phyloP scores from a whole-genome alignment of 2,888 invertebrate species.

The Drosophila putrida region DNA sequence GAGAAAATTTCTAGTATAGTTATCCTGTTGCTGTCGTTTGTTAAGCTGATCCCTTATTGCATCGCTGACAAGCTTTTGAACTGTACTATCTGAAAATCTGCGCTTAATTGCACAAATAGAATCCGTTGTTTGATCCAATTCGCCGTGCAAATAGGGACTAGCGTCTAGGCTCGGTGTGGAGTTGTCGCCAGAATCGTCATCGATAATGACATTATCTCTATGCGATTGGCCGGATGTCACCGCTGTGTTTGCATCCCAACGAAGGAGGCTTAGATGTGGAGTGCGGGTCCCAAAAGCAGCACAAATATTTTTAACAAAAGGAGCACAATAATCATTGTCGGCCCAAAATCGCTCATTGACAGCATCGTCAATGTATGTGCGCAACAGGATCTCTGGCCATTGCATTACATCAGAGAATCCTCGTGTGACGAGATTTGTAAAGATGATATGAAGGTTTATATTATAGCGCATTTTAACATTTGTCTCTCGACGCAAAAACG shows the following conservation, averaged over 20 bases:
- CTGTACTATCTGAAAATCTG: conserved; percentile 86
- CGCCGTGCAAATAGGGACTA: conserved; percentile 80
- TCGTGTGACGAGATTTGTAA: conserved; percentile 93
- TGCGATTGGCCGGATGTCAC: conserved; percentile 55
- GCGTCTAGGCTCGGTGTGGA: conserved; percentile 84
- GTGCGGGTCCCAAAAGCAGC: conserved; percentile 85
- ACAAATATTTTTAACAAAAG: conserved; percentile 95
- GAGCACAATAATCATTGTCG: conserved; percentile 95
- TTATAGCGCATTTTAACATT: conserved; percentile 92
- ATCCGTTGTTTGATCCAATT: conserved; percentile 85
- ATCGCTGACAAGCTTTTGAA: conserved; percentile 93
- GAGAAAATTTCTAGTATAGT: conserved; percentile 95
- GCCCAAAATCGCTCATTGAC: conserved; percentile 97
- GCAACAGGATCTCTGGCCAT: conserved; percentile 97
- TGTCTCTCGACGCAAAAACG: conserved; percentile 92
- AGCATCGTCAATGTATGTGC: conserved; percentile 97
- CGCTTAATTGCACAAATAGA: conserved; percentile 86
- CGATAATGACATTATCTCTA: conserved; percentile 72
- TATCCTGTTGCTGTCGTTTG: conserved; percentile 93
- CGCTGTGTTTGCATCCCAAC: conserved; percentile 70
- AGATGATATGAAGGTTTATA: conserved; percentile 91
- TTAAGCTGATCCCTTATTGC: conserved; percentile 95
- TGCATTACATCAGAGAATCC: conserved; percentile 93
- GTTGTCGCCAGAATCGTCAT: conserved; percentile 87
- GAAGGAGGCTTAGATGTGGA: conserved; percentile 78